These are phyloP conservation scores for Watsonalla binaria DNA, from an alignment of 2,888 invertebrate species.

Conservation along the genomic window DNA sequence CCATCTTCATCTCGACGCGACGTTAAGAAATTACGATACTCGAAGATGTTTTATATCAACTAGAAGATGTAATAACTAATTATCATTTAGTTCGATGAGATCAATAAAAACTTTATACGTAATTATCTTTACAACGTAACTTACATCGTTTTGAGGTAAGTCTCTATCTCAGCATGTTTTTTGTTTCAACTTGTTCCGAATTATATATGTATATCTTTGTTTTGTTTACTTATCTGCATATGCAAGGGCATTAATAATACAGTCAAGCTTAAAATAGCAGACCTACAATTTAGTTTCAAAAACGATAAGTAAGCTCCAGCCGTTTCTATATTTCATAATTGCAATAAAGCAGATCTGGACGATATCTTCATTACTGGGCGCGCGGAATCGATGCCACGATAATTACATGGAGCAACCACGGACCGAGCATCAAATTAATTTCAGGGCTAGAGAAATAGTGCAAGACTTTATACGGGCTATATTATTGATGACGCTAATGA, in stretches of 20 bases:
- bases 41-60: too few relatives aligned
- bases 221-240: too few relatives aligned
- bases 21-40: too few relatives aligned
- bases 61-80: too few relatives aligned
- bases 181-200: too few relatives aligned
- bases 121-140: too few relatives aligned
- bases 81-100: too few relatives aligned
- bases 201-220: too few relatives aligned
- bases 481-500: conserved; percentile 42
- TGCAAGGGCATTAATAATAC: too few relatives aligned
- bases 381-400: conserved; percentile 54
- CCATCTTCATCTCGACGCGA: neutral
- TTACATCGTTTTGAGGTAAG: too few relatives aligned
- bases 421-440: conserved; percentile 50
- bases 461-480: conserved; percentile 30
- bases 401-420: conserved; percentile 46
- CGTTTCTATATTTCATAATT: conserved; percentile 48
- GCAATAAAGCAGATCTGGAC: conserved; percentile 51
- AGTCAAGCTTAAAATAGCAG: conserved; percentile 4
- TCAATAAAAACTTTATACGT: too few relatives aligned
- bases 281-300: conserved; percentile 15
- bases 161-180: too few relatives aligned
- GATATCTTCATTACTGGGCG: conserved; percentile 65
- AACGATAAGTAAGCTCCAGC: conserved; percentile 22
- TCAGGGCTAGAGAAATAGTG: conserved; percentile 45